These are phyloP conservation scores for Mastomys natalensis DNA, from an alignment of 2,113 vertebrate genomes.

Conservation along the genomic window DNA sequence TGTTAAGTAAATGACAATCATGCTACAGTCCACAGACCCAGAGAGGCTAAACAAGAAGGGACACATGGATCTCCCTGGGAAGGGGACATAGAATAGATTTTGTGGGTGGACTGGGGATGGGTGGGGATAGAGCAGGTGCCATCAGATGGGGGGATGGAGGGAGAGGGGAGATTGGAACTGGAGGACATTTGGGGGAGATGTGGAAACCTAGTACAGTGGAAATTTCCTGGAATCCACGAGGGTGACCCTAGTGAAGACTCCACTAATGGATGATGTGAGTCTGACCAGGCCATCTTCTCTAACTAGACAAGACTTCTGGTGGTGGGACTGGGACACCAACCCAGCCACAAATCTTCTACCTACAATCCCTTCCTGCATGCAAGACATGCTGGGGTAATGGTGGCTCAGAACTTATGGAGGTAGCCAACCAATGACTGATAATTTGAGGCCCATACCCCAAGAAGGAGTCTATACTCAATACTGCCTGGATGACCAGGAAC, in stretches of 20 bases:
- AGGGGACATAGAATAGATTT: neutral
- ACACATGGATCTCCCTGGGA: neutral
- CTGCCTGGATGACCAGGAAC: neutral
- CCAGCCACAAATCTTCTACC: neutral
- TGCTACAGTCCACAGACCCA: neutral
- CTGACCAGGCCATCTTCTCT: neutral
- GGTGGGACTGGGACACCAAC: too few relatives aligned
- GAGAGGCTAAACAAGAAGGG: neutral
- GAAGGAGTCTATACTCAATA: neutral
- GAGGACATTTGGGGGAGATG: neutral
- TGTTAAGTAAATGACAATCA: neutral
- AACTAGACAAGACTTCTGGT: neutral
- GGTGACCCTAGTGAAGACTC: too few relatives aligned
- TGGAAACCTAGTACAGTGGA: too few relatives aligned
- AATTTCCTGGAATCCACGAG: neutral
- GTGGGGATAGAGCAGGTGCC: neutral
- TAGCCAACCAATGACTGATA: neutral
- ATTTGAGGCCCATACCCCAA: neutral
- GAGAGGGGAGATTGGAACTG: neutral
- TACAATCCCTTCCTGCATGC: neutral
- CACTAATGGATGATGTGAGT: too few relatives aligned
- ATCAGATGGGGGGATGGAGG: neutral
- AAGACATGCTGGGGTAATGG: neutral
- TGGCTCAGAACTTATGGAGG: neutral
- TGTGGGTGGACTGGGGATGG: neutral